Conservation (phyloP, 1,140 invertebrate species). For the Heliconius nattereri region DNA sequence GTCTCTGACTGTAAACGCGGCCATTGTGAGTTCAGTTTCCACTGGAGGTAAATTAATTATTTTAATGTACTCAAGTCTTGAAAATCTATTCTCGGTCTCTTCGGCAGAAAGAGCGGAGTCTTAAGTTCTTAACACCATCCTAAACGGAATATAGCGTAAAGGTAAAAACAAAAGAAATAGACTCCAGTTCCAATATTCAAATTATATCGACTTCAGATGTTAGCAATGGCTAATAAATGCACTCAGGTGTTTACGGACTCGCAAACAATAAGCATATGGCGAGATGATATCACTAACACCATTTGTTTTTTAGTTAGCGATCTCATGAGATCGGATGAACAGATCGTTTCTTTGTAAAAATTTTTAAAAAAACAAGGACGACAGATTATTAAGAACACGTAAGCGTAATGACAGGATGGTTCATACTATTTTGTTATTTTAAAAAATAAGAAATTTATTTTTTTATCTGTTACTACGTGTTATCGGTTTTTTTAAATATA, state of each 20-base stretch:
- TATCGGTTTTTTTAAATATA: too few species aligned
- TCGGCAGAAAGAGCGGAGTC: too few species aligned
- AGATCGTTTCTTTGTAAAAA: conserved; percentile 17
- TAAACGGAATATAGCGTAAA: neutral
- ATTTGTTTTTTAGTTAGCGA: conserved; percentile 37
- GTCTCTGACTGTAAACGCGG: too few species aligned
- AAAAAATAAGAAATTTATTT: too few species aligned
- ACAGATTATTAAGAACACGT: neutral
- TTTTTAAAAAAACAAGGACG: neutral
- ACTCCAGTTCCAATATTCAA: neutral
- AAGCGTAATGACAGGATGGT: too few species aligned
- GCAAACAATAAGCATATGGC: conserved; percentile 29
- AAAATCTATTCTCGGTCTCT: too few species aligned
- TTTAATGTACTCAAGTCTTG: too few species aligned
- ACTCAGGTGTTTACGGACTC: conserved; percentile 24
- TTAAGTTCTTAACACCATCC: neutral
- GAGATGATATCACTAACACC: conserved; percentile 32
- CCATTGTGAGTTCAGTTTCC: too few species aligned
- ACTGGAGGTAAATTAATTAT: too few species aligned
- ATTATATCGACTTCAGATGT: neutral
- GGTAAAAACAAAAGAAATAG: neutral
- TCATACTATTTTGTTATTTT: too few species aligned
- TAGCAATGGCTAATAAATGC: conserved; percentile 11
- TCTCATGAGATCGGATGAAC: conserved; percentile 18
- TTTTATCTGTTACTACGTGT: too few species aligned